phyloP scores from a whole-genome alignment of 2,888 invertebrate species.

The Dugesia japonica region DNA sequence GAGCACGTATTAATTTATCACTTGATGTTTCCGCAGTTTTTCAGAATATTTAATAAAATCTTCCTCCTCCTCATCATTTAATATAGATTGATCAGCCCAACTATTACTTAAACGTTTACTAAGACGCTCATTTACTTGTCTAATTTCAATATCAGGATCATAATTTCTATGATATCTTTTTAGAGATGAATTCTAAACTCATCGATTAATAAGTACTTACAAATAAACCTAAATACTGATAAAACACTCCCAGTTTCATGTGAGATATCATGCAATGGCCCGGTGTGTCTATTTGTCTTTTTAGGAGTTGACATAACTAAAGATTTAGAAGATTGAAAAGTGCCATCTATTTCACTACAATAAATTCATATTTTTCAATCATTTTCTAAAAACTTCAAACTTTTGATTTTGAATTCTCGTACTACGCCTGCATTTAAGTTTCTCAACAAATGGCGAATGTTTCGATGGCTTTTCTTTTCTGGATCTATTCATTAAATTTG shows the following conservation, averaged over 20 bases:
- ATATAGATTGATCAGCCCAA: slow-evolving; percentile 28
- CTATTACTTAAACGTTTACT: slow-evolving; percentile 26
- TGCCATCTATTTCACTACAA: background rate
- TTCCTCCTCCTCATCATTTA: slow-evolving; percentile 29
- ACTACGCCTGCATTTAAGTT: background rate
- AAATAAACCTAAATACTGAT: background rate
- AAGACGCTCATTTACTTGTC: slow-evolving; percentile 32
- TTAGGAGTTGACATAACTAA: background rate
- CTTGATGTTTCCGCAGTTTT: slow-evolving; percentile 21
- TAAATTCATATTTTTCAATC: background rate
- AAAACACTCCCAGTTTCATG: background rate
- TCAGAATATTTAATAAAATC: slow-evolving; percentile 27
- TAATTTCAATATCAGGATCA: slow-evolving; percentile 33
- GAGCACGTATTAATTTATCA: no score
- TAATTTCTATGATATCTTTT: slow-evolving; percentile 32
- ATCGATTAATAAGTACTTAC: background rate
- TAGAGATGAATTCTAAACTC: background rate
- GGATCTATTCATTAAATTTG: background rate
- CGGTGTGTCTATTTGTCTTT: background rate
- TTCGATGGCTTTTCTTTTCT: background rate
- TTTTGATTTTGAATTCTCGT: slow-evolving; percentile 12
- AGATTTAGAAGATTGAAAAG: background rate
- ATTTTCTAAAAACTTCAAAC: background rate
- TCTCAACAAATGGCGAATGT: background rate
- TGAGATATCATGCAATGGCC: background rate